Conservation (phyloP, 2,797 vertebrate species). For the Agapornis canus region DNA sequence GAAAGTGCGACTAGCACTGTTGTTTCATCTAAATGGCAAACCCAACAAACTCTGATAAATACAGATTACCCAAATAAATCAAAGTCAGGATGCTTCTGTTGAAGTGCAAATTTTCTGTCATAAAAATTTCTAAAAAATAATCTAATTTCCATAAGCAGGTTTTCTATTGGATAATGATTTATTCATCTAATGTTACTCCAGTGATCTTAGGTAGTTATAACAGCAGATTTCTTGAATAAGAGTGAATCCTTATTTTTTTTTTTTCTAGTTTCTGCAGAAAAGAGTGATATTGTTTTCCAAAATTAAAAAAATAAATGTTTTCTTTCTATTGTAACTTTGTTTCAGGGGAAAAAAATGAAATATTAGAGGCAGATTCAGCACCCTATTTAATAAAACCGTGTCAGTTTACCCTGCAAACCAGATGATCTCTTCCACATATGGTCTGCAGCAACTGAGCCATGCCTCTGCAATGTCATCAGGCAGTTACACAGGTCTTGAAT, state of each 20-base stretch:
- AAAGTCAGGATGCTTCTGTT: not conserved
- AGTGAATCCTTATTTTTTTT: not conserved
- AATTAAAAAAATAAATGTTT: not conserved
- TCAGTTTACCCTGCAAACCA: not conserved
- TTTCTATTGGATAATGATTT: slow-evolving; percentile 46
- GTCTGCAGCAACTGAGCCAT: not conserved
- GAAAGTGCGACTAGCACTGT: not conserved
- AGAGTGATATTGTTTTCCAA: not conserved
- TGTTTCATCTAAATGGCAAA: not conserved
- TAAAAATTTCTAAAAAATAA: not conserved
- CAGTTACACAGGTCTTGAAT: not conserved
- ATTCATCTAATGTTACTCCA: not conserved
- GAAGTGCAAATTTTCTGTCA: slow-evolving; percentile 20
- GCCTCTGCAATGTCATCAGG: not conserved
- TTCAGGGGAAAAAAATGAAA: not conserved
- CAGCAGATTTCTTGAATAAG: not conserved
- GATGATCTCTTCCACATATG: accelerated
- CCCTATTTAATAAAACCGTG: not conserved
- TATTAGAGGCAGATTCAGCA: not conserved
- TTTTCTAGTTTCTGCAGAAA: not conserved
- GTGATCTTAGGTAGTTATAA: not conserved
- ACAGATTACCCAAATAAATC: slow-evolving; percentile 6
- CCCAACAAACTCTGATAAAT: not conserved
- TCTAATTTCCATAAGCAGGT: not conserved
- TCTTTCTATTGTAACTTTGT: not conserved